Base-by-base conservation (phyloP, 2,113 vertebrate species). In the Dicentrarchus labrax region DNA sequence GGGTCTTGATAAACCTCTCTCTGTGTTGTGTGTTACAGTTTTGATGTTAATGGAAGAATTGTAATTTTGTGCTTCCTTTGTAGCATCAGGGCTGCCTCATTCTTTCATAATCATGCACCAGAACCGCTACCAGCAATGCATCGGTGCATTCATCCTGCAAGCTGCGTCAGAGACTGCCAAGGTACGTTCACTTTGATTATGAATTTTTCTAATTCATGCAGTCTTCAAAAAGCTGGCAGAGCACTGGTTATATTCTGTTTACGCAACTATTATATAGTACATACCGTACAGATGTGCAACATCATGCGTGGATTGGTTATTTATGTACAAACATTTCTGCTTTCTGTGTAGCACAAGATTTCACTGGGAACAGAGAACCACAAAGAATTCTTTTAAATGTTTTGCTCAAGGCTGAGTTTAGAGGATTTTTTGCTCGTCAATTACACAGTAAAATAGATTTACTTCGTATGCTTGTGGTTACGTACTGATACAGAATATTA, bases 101-200 rank as follows among this genome's bases (percentile, higher is more conserved):
- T 94, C 97, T 72, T 98, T 98, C 90, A 94, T 99, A 78, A 87
- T 97, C 88, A 97, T 97, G 94, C 96, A 98, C 81, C 96, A 97
- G 94, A 98, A 97, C 89, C 95, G 96, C 16, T 98, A 97, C 73
- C 94, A 76, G 79, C 97, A 98, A 82, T 97, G 96, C 81, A 95
- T 96, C 64, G 97, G 96, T 13, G 95, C 95, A 4, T 98, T 97
- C 91, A 92, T 97, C 88, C 91, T 98, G 70, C 97, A 98, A 92
- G 96, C 97, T 78, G 95, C 92, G 3, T 96, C 92, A 2, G 97
- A 98, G 86, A 53, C 93, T 3, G 88, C 82, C 77, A 98, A 98
- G 95, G 97, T 97, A 93, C 57, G 66, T 51, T 57, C 43, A 22
- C 7, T 38, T 53, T 54, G 82, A 10, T 47, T 13, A 4, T 2